A percentile compares a stretch with the other conserved stretches of the same genome.
Evolutionary conservation across 2,113 vertebrate genomes (phyloP).

Genomic region (Etia nguti): DNA sequence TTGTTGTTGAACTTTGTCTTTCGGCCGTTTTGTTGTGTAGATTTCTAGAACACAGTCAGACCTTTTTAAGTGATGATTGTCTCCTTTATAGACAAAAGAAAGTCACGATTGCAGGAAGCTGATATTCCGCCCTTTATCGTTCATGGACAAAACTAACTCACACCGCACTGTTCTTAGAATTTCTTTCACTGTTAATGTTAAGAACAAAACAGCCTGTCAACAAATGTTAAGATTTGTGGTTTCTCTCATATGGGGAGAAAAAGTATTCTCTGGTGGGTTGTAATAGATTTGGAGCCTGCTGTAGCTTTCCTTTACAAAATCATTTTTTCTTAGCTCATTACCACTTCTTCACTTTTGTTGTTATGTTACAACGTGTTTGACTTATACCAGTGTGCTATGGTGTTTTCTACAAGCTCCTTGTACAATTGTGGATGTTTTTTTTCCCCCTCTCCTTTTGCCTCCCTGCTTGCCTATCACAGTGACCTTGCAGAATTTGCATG

Average conservation of each 20-base stretch:
- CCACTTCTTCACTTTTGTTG: background rate
- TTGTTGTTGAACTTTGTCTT: background rate
- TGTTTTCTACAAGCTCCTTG: background rate
- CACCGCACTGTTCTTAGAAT: background rate
- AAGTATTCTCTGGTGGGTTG: background rate
- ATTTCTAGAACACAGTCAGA: background rate
- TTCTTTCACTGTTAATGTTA: background rate
- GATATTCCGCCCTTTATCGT: background rate
- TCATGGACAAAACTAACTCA: background rate
- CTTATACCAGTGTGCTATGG: background rate
- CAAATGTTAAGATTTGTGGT: background rate
- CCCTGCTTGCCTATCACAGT: background rate
- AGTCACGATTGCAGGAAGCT: background rate
- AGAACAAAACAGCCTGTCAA: background rate
- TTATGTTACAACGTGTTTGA: background rate
- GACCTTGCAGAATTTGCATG: slow-evolving; percentile 37
- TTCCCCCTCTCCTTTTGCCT: background rate
- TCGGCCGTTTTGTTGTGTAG: background rate
- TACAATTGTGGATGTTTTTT: background rate
- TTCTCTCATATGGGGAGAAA: background rate
- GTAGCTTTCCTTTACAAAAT: background rate
- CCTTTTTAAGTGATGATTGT: background rate
- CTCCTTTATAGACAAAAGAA: background rate
- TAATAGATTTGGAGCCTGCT: background rate
- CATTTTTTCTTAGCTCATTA: background rate